Evolutionary conservation across 1,140 invertebrate species (phyloP).

Genomic region (Meloidogyne exigua): DNA sequence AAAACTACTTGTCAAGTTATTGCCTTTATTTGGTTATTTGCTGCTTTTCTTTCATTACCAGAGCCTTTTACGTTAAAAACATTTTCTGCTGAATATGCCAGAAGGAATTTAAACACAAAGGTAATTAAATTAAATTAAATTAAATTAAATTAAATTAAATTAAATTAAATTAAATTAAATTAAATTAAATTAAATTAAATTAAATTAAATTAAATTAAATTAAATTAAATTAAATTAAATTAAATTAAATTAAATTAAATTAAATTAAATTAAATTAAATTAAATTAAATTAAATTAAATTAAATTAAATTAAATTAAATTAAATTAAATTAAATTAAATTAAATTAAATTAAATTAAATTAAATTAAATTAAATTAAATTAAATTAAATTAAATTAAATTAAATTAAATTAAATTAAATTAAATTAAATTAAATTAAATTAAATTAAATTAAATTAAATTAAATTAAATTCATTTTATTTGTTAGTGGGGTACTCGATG

Average conservation of each 20-base stretch:
- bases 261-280: conserved; percentile 10
- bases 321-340: conserved; percentile 35
- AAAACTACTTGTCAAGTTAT: conserved; percentile 49
- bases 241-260: conserved; percentile 29
- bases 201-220: conserved; percentile 1
- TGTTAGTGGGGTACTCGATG: conserved; percentile 61
- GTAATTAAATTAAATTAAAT: conserved; percentile 19
- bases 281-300: conserved; percentile 33
- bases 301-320: neutral
- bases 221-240: conserved; percentile 13
- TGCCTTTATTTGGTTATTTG: conserved; percentile 51
- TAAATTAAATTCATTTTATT: conserved; percentile 42
- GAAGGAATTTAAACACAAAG: conserved; percentile 44
- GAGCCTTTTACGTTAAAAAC: conserved; percentile 57
- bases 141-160: conserved; percentile 13
- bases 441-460: conserved; percentile 10
- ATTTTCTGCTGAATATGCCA: conserved; percentile 51
- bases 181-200: conserved; percentile 13
- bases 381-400: conserved; percentile 19
- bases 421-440: conserved; percentile 29
- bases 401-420: conserved; percentile 13
- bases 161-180: conserved; percentile 27
- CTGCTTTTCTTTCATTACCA: conserved; percentile 50
- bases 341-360: neutral
- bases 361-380: conserved; percentile 28